Conservation (phyloP, 2,797 vertebrate genomes). For the Sebastes glaucus region DNA sequence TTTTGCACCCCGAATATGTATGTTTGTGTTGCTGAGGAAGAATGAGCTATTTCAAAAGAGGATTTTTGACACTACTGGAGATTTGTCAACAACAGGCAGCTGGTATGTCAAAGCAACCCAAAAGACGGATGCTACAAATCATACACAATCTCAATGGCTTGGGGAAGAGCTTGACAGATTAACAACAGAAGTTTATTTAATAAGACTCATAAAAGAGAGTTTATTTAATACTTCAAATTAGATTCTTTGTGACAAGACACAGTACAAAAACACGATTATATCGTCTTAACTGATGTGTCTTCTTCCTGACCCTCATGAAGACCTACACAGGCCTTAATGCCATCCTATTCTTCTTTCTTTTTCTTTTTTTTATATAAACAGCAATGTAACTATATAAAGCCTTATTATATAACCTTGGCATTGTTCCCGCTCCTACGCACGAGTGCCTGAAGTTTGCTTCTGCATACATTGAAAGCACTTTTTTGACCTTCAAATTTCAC, state of each 20-base stretch:
- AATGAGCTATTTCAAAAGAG: conserved; percentile 33
- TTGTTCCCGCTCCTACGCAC: background rate
- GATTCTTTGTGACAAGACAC: background rate
- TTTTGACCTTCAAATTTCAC: background rate
- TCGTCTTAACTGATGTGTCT: background rate
- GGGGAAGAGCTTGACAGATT: conserved; percentile 41
- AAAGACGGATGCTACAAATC: conserved; percentile 57
- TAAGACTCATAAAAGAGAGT: conserved; percentile 21
- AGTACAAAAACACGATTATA: background rate
- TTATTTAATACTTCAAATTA: conserved; percentile 25
- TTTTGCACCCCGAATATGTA: background rate
- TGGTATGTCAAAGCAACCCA: conserved; percentile 49
- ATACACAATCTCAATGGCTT: conserved; percentile 21
- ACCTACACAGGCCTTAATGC: background rate
- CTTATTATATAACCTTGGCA: background rate
- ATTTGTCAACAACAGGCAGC: conserved; percentile 53
- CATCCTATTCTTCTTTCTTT: background rate
- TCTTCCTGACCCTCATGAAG: background rate
- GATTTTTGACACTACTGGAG: conserved; percentile 31
- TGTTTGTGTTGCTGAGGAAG: conserved; percentile 17
- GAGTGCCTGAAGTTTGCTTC: background rate
- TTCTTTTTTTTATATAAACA: background rate
- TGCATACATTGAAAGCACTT: background rate
- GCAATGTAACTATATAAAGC: background rate
- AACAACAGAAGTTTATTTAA: conserved; percentile 39